Evolutionary conservation across 1,140 invertebrate species (phyloP), one percentile per base, ranked within the genome.

Genomic region (Batillaria attramentaria): DNA sequence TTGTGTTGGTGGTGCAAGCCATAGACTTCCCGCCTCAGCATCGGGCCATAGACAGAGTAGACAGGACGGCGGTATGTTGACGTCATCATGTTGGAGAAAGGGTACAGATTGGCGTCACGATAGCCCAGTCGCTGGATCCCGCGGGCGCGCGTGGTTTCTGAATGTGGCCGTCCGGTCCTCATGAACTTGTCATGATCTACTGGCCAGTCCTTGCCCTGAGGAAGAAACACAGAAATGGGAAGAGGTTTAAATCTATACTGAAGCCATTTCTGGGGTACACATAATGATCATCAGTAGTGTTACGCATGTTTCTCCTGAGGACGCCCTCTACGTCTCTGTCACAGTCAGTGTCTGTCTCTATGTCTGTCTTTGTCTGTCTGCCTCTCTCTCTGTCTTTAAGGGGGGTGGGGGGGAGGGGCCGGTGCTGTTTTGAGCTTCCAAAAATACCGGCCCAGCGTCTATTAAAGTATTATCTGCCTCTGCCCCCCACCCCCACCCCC

Each of bases 1-100:
- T 88, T 89, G 72, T 88, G 87, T 70, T 89, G 87, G 54, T 86
- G 86, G n/a, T 84, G 88, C 10, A 89, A 73, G n/a, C 88, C 88
- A 82, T 88, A 89, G 33, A 86, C 83, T 50, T 83, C 73, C 31
- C 82, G 70, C 74, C 79, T 81, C 82, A 86, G 87, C 78, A 89
- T 81, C 41, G 86, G 88, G 16, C 88, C 88, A 83, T 78, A 86
- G 42, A 87, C 82, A 35, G 87, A 87, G 75, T 86, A 89, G 5
- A 89, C 87, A 13, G 88, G 88, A 10, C 82, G 80, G n/a, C 88
- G 75, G 78, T 89, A 89, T 35, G 84, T 85, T 20, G 87, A 88
- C 35, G 88, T 89, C 88, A 89, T 89, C 77, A 84, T 86, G 82
- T 88, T 89, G 20, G 88, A 87, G 79, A 85, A 87, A 1, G 84